A percentile compares a stretch with the other conserved stretches of the same genome.
phyloP scores from a whole-genome alignment of 2,113 vertebrate species.

The Capreolus pygargus region DNA sequence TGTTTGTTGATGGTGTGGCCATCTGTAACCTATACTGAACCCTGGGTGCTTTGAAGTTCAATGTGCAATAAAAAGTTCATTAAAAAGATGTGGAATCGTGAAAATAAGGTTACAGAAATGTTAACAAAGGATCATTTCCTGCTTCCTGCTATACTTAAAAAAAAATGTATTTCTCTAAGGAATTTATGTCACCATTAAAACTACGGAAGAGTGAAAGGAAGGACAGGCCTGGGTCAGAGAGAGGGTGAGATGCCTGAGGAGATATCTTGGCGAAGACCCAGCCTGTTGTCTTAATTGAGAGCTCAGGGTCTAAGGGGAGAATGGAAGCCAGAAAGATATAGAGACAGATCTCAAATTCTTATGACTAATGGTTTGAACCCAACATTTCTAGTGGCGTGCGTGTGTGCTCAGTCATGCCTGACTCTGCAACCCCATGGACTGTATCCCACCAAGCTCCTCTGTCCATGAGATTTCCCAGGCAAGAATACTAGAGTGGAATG shows the following conservation, averaged over 20 bases:
- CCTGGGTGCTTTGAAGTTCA: constrained; percentile 53
- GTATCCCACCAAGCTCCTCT: not conserved
- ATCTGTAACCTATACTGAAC: not conserved
- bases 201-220: constrained; percentile 35
- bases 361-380: not conserved
- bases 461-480: not conserved
- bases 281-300: not conserved
- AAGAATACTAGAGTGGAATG: not conserved
- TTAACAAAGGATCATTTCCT: constrained; percentile 61
- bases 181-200: constrained; percentile 58
- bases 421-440: not conserved
- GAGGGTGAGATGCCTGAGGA: constrained; percentile 45
- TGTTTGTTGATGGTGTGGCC: not conserved
- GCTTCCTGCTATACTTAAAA: constrained; percentile 18
- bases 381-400: not conserved
- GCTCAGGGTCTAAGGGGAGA: not conserved
- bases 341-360: not conserved
- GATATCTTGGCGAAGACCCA: constrained; percentile 30
- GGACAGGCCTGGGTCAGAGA: constrained; percentile 42
- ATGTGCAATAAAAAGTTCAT: constrained; percentile 61
- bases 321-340: not conserved
- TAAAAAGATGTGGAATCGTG: constrained; percentile 53
- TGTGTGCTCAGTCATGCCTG: rapidly evolving
- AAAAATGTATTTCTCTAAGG: constrained; percentile 28
- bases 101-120: constrained; percentile 60